Evolutionary conservation across 2,113 vertebrate species (phyloP), one percentile per base, ranked within the genome.

Genomic region (Anguilla rostrata): DNA sequence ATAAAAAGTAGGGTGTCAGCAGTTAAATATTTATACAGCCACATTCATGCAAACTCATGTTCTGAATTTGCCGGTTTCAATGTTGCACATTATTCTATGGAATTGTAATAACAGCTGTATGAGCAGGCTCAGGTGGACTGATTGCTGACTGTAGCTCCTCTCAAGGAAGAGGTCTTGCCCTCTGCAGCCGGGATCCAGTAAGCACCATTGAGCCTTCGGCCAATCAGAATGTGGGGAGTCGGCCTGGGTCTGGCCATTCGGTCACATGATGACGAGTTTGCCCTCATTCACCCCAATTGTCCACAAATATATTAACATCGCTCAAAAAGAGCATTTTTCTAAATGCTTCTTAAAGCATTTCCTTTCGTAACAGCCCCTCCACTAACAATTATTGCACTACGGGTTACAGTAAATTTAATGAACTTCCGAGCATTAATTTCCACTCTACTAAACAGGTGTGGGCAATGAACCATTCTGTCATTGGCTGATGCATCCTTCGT

Each of bases 261-360:
- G 56, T 86, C 26, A 22, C 39, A 83, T 84, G 29, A 2, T 86
- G 88, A 34, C 34, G 34, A 89, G 87, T 80, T 88, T 86, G 71
- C 16, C 80, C 83, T 85, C 88, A 84, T 0, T 39, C 6, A 60
- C 22, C 85, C 83, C 49, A 29, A 53, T 22, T 83, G 14, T 40
- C 40, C 34, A 40, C 15, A 80, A 41, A 40, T 41, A 20, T 14
- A 66, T 22, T 2, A 66, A 66, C 60, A 26, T 80, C n/a, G 5
- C 16, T 12, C 16, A 40, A 8, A 8, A 34, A 20, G 5, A 16
- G 34, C 0, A 34, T 53, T 53, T 34, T 34, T 0, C 75, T 39
- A 26, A 4, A 26, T 66, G 7, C 8, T 66, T 66, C 26, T n/a
- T 75, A 29, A 75, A 75, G 26, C 26, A 0, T n/a, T 41, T 3